Base-by-base conservation (phyloP, 1,140 invertebrate genomes). In the Drosophila nigrodunni region DNA sequence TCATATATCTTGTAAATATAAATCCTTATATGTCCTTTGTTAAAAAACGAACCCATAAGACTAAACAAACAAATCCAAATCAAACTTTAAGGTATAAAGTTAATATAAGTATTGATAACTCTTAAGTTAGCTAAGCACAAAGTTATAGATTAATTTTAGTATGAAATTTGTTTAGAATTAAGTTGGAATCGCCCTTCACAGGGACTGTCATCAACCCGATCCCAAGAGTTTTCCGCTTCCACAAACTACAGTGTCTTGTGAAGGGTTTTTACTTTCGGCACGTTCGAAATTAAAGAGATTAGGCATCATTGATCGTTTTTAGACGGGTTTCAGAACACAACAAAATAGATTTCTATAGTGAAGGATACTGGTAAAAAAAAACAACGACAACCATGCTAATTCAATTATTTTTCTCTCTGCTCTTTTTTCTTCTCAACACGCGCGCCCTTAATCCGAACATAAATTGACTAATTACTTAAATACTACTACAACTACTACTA, bases 321-420 rank as follows among this genome's bases (percentile, higher is more conserved):
- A 50, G 21, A 59, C 30, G 75, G 75, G 71, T 80, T 68, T 60
- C 65, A 65, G 64, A 77, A 74, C 65, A 82, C 69, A 60, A 65
- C 3, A 21, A 21, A 21, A 21, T 21, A 59, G 37, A 58, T 68
- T 74, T 86, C 64, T 80, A 67, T 80, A 67, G 69, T 44, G 54
- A 61, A 44, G 18, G 62, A 57, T 52, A 50, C 76, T 78, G 50
- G 59, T 75, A 74, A 66, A 82, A 15, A 74, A 66, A 74, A 39
- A 79, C 69, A 58, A 76, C 69, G 75, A 86, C 75, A 91, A 82
- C 67, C 78, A 91, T 77, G 89, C 90, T 91, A 91, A 91, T 91
- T 83, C 85, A 91, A 92, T 76, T 90, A 88, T 92, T 92, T 30
- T 92, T 92, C 86, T 92, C 89, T 92, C 89, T 92, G 80, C 85